Base-by-base conservation (phyloP, 2,888 invertebrate species). In the Spodoptera littoralis region DNA sequence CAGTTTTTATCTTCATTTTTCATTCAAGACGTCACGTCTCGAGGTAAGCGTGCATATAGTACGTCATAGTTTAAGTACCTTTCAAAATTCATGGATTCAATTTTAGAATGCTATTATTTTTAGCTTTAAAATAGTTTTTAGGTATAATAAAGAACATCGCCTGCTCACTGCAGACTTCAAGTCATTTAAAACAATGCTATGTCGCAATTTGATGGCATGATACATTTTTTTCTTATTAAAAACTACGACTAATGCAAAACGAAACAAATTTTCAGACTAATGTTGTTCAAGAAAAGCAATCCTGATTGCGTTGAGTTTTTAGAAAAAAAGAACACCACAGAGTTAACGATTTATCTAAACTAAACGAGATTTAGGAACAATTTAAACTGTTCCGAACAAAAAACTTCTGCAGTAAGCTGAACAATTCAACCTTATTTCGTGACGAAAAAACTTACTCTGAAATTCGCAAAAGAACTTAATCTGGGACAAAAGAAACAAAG, bases 311-410 rank as follows among this genome's bases (percentile, higher is more conserved):
- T 56, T 4, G 48, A 52, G 48, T 47, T 60, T 50, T 54, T 36
- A 44, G 52, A 53, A 60, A 65, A 64, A 36, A 36, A 36, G 27
- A 36, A 58, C 45, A 54, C 52, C 11, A 49, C 59, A 12, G 47
- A 55, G 54, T 61, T 70, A 59, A 69, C 59, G 49, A 69, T 77
- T 66, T 72, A 71, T 60, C 58, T 65, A 36, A 72, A 69, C 54
- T 65, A 60, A 77, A 66, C 52, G 47, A 70, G 58, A 69, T 69
- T 79, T 56, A 60, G 52, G 65, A 58, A 60, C 62, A 72, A 60
- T 76, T 72, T 79, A 47, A 72, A 79, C 57, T 58, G 48, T 64
- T 60, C 58, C 44, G 30, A 52, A 58, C 61, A 65, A 76, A 76
- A 72, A 72, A 50, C 13, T 76, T 59, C 55, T 11, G 36, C 42